A percentile compares a stretch with the other conserved stretches of the same genome.
Conservation (phyloP, 2,797 vertebrate genomes). For the Pristis pectinata region DNA sequence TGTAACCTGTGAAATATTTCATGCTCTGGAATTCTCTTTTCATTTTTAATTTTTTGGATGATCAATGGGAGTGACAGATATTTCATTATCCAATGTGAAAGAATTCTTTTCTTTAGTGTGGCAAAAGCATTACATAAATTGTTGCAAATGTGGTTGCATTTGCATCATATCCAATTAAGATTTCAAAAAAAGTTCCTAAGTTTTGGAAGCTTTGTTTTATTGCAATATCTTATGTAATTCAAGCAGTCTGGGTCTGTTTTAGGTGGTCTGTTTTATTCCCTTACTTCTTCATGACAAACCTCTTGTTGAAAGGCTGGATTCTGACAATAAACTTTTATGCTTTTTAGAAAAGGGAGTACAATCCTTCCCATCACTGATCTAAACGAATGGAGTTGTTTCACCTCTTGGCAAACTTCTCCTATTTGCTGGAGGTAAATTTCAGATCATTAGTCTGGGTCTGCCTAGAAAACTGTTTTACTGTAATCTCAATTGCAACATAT, state of each 20-base stretch:
- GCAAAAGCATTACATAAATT: neutral
- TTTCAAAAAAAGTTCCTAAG: neutral
- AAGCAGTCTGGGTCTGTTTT: no score
- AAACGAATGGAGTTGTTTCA: neutral
- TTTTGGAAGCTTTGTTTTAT: neutral
- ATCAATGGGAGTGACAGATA: neutral
- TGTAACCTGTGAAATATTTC: neutral
- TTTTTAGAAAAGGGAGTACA: neutral
- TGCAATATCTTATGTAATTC: neutral
- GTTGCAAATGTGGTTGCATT: neutral
- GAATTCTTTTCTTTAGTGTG: neutral
- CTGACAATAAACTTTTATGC: neutral
- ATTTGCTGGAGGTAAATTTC: neutral
- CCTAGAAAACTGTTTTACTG: neutral
- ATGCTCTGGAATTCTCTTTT: neutral
- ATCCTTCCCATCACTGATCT: neutral
- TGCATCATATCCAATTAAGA: neutral
- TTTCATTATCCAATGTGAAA: neutral
- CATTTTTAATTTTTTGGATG: neutral
- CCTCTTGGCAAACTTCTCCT: neutral
- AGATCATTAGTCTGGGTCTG: neutral
- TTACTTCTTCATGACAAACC: neutral
- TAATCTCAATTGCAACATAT: neutral
- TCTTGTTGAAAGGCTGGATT: neutral
- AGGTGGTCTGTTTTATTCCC: neutral